These are phyloP conservation scores for Cairina moschata DNA, from an alignment of 2,113 vertebrate genomes.

Conservation along the genomic window DNA sequence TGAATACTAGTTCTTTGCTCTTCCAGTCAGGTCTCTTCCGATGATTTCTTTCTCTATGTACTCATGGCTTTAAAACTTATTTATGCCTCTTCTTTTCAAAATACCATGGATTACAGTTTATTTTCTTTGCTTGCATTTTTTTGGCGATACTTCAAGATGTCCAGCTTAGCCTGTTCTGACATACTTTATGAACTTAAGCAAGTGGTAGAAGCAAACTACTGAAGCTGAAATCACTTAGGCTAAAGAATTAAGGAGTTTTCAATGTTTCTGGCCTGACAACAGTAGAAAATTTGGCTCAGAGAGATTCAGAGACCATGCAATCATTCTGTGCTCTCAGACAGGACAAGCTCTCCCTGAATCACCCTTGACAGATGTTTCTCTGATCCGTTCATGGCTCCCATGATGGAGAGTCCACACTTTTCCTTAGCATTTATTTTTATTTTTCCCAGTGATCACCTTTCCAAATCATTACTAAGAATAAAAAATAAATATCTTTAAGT, in stretches of 20 bases:
- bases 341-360: not conserved
- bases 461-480: not conserved
- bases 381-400: not conserved
- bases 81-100: conserved; percentile 23
- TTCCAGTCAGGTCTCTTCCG: not conserved
- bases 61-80: conserved; percentile 31
- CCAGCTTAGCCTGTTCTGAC: conserved; percentile 16
- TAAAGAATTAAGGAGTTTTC: not conserved
- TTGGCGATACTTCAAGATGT: not conserved
- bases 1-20: not conserved
- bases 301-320: not conserved
- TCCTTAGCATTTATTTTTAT: not conserved
- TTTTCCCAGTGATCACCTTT: not conserved
- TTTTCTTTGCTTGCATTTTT: not conserved
- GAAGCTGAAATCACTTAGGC: not conserved
- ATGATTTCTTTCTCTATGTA: not conserved
- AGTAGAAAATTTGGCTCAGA: not conserved
- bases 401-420: not conserved
- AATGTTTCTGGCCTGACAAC: fast-evolving
- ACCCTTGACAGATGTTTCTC: not conserved
- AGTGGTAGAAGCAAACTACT: not conserved
- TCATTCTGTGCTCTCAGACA: not conserved
- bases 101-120: not conserved
- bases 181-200: conserved; percentile 32
- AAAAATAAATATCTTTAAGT: too few relatives aligned